phyloP scores from a whole-genome alignment of 2,888 invertebrate species.

The Yponomeuta plumbellus region DNA sequence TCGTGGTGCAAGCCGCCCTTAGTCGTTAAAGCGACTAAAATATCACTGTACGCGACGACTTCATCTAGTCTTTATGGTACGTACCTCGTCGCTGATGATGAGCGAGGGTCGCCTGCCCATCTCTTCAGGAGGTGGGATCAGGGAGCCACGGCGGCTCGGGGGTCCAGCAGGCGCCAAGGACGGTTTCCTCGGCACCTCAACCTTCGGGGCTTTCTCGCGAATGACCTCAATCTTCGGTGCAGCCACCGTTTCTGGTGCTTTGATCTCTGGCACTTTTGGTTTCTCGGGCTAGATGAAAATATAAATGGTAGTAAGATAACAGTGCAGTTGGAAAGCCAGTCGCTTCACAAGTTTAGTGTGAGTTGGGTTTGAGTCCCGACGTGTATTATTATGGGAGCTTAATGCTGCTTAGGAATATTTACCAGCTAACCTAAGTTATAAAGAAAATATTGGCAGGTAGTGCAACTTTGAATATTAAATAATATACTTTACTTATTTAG shows the following conservation, averaged over 20 bases:
- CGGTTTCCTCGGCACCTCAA: constrained; percentile 87
- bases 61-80: constrained; percentile 33
- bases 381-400: too few species aligned
- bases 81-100: constrained; percentile 96
- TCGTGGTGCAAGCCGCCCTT: too few species aligned
- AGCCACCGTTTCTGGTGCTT: constrained; percentile 76
- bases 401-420: too few species aligned
- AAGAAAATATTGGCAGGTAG: too few species aligned
- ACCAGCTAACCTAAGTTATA: too few species aligned
- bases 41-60: too few species aligned
- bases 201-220: constrained; percentile 87
- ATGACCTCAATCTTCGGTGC: constrained; percentile 93
- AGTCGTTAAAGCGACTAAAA: too few species aligned
- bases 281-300: constrained; percentile 27
- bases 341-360: neutral
- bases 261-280: constrained; percentile 81
- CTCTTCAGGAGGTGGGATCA: constrained; percentile 92
- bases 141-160: constrained; percentile 82
- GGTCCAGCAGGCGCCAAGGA: constrained; percentile 80
- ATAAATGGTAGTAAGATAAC: neutral
- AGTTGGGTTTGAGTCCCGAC: neutral
- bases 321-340: neutral
- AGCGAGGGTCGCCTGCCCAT: constrained; percentile 91
- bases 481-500: too few species aligned
- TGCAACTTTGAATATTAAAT: too few species aligned